Base-by-base conservation (phyloP, 2,797 vertebrate species). In the Steatocranus sp. region DNA sequence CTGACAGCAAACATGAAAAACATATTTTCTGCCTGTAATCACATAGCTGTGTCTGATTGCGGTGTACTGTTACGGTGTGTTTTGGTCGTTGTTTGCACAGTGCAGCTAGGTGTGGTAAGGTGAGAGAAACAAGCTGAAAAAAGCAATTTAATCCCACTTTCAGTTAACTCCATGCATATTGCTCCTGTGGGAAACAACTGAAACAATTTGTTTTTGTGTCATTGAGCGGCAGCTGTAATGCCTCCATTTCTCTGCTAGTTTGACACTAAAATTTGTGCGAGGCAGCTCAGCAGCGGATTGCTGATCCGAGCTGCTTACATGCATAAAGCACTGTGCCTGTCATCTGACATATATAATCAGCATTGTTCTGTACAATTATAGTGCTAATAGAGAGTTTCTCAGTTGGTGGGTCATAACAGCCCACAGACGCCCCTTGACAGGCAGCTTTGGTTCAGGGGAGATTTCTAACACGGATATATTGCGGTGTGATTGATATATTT, bases 181-280 rank as follows among this genome's bases (percentile, higher is more conserved):
- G 85, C 90, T 91, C 87, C 83, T 75, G 81, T 81, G 83, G 88
- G 87, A 88, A 90, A 74, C 61, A 81, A 79, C 63, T 84, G 82
- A 90, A 88, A 88, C 87, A 74, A 89, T 92, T 91, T 91, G 38
- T 85, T 91, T 90, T 87, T 85, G 86, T 91, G 85, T 87, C 89
- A 81, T 85, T 88, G 86, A 88, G 86, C 63, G 11, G 76, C 34
- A 32, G 70, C 76, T 76, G 63, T 83, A 90, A 90, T 86, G 87
- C 81, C 63, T 83, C 80, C 34, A 79, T 93, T 90, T 82, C 83
- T 90, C 81, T 83, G 63, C 63, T 74, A 50, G 84, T 88, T 86
- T 83, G 89, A 89, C 83, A 86, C 61, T 48, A 63, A 90, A 82
- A 86, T 84, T 43, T 86, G 74, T 56, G 56, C 70, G 78, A 75